phyloP scores from a whole-genome alignment of 2,797 vertebrate genomes.

The Spinus olivaceus region DNA sequence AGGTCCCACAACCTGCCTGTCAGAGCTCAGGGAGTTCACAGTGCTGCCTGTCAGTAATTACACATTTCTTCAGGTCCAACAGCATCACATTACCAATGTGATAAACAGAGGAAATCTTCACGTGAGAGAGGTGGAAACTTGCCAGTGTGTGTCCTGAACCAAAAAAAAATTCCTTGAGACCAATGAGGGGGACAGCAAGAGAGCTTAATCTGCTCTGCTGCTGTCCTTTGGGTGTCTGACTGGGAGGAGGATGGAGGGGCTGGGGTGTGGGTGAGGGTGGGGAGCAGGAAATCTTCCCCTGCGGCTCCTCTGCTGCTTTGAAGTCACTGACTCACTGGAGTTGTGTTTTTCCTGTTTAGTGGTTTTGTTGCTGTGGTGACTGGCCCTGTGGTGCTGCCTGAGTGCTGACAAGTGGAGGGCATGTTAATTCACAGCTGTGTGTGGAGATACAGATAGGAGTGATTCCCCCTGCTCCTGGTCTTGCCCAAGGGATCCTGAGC shows the following conservation, averaged over 20 bases:
- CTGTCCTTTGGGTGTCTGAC: neutral
- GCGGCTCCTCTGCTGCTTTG: conserved; percentile 1
- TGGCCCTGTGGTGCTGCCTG: neutral
- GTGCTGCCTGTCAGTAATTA: neutral
- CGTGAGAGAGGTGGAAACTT: neutral
- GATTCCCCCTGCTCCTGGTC: neutral
- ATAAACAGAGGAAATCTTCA: neutral
- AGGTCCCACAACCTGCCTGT: neutral
- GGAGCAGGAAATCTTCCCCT: conserved; percentile 4
- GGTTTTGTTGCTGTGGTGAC: conserved; percentile 18
- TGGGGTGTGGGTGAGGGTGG: neutral
- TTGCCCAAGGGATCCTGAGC: neutral
- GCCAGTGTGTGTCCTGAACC: neutral
- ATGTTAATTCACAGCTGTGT: neutral
- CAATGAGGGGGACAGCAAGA: rapidly evolving
- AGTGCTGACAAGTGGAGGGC: neutral
- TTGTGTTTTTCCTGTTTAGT: conserved; percentile 37
- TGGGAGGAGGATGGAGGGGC: neutral
- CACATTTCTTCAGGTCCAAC: neutral
- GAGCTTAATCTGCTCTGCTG: neutral
- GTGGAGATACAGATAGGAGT: neutral
- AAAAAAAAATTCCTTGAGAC: neutral
- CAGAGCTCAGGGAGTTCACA: neutral
- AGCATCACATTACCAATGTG: neutral
- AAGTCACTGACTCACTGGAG: conserved; percentile 42